A percentile compares a stretch with the other conserved stretches of the same genome.
Conservation (phyloP, 2,888 invertebrate genomes). For the Flexamia atlantica region DNA sequence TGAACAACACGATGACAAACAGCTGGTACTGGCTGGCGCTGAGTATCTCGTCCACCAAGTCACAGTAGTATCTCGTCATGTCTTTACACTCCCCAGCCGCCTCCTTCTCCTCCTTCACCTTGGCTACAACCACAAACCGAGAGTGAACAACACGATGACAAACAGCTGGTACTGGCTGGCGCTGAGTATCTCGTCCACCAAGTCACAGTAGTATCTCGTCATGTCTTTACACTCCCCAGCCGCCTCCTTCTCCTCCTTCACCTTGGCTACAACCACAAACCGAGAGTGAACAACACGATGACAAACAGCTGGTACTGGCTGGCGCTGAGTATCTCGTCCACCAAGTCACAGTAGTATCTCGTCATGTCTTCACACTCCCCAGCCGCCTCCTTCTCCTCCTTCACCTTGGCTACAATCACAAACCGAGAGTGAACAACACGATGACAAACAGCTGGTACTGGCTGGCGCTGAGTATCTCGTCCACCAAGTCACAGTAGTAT, state of each 20-base stretch:
- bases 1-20: too few species aligned
- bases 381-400: constrained; percentile 68
- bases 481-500: constrained; percentile 90
- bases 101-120: constrained; percentile 69
- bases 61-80: constrained; percentile 82
- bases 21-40: constrained; percentile 94
- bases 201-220: constrained; percentile 84
- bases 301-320: constrained; percentile 97
- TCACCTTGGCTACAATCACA: constrained; percentile 68
- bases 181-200: constrained; percentile 92
- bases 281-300: too few species aligned
- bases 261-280: constrained; percentile 67
- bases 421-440: too few species aligned
- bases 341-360: constrained; percentile 87
- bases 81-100: constrained; percentile 64
- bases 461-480: constrained; percentile 91
- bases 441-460: constrained; percentile 96
- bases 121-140: constrained; percentile 66
- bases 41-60: constrained; percentile 92
- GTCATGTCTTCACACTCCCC: constrained; percentile 65
- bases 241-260: constrained; percentile 69
- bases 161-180: constrained; percentile 96
- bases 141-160: too few species aligned
- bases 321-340: constrained; percentile 91
- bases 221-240: constrained; percentile 65